Percentiles rank a stretch among this genome's conserved stretches.
Evolutionary conservation across 2,888 invertebrate genomes (phyloP).

Genomic region (Tillus elongatus): DNA sequence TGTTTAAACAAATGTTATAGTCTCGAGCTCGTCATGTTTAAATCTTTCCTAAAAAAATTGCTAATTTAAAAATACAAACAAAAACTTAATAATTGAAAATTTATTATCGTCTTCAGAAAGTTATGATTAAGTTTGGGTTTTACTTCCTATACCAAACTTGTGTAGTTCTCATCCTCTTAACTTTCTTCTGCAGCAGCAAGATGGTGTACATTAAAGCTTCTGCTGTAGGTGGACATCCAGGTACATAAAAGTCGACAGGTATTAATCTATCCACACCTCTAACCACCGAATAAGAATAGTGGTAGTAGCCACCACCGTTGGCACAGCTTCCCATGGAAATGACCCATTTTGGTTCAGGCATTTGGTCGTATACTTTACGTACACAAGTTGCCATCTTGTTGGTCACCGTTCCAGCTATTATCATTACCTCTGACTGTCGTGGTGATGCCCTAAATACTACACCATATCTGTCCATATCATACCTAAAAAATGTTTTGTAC

Average conservation of each 20-base stretch:
- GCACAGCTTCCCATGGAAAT: slow-evolving; percentile 73
- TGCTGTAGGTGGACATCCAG: slow-evolving; percentile 90
- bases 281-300: slow-evolving; percentile 67
- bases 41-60: too few relatives aligned
- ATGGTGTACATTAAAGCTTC: slow-evolving; percentile 82
- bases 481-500: too few relatives aligned
- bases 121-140: too few relatives aligned
- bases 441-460: slow-evolving; percentile 56
- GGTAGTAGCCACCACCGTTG: slow-evolving; percentile 69
- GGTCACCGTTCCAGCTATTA: slow-evolving; percentile 57
- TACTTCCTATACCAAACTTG: slow-evolving; percentile 40
- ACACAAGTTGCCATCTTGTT: slow-evolving; percentile 64
- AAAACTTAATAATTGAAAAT: too few relatives aligned
- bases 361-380: slow-evolving; percentile 52
- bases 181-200: slow-evolving; percentile 77
- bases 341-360: slow-evolving; percentile 63
- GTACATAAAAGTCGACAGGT: slow-evolving; percentile 84
- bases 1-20: too few relatives aligned
- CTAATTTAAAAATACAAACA: too few relatives aligned
- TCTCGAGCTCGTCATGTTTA: too few relatives aligned
- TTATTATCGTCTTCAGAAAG: too few relatives aligned
- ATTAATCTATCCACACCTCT: slow-evolving; percentile 70
- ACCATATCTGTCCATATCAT: slow-evolving; percentile 56
- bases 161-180: slow-evolving; percentile 60
- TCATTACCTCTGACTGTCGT: slow-evolving; percentile 54